A percentile compares a stretch with the other conserved stretches of the same genome.
phyloP scores from a whole-genome alignment of 2,888 invertebrate species.

The Chamaedrilus cognettii region DNA sequence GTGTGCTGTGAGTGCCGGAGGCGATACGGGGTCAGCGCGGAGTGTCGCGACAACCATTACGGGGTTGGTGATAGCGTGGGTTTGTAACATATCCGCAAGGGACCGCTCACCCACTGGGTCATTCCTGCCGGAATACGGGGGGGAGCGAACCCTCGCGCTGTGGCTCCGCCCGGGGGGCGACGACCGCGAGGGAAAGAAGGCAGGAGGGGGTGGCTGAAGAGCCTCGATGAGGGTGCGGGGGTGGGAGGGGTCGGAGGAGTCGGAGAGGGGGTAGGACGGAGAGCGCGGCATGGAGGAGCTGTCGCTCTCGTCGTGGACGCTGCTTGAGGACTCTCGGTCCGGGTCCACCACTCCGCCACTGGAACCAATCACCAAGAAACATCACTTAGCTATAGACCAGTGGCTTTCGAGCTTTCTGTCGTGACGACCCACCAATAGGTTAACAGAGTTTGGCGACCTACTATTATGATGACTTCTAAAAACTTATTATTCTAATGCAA shows the following conservation, averaged over 20 bases:
- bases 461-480: no score
- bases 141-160: background rate
- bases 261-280: conserved; percentile 32
- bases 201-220: conserved; percentile 12
- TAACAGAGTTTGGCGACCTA: no score
- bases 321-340: conserved; percentile 51
- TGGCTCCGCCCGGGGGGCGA: background rate
- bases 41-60: background rate
- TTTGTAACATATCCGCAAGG: background rate
- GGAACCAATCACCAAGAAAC: no score
- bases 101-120: background rate
- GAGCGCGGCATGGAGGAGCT: conserved; percentile 44
- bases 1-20: background rate
- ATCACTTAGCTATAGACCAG: no score
- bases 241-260: background rate
- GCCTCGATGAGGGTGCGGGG: conserved; percentile 14
- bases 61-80: background rate
- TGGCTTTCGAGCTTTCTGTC: no score
- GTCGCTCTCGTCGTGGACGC: conserved; percentile 50
- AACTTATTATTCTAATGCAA: no score
- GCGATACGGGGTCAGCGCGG: background rate
- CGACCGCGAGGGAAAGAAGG: background rate
- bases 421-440: no score
- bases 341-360: no score
- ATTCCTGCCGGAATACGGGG: background rate